These are phyloP conservation scores for Peromyscus attwateri DNA, from an alignment of 2,797 vertebrate species.

Conservation along the genomic window DNA sequence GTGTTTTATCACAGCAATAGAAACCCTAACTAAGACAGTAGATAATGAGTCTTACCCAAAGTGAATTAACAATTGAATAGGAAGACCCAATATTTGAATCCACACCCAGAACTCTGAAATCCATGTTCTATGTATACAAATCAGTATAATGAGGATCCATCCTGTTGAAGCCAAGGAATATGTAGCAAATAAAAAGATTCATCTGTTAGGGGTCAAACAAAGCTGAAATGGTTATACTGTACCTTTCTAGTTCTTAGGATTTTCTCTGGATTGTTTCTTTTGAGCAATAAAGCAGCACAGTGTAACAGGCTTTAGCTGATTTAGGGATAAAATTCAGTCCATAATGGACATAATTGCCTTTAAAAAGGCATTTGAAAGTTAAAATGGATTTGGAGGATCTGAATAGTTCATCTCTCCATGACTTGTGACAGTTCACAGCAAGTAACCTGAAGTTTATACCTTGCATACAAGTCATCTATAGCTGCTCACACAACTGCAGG, in stretches of 20 bases:
- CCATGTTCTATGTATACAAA: background rate
- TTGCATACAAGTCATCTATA: background rate
- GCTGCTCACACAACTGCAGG: background rate
- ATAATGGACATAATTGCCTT: background rate
- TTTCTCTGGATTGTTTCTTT: background rate
- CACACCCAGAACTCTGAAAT: background rate
- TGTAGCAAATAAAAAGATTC: background rate
- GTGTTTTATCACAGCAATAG: background rate
- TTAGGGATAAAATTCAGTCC: background rate
- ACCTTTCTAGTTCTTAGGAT: background rate
- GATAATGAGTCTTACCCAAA: background rate
- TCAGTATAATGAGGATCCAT: background rate
- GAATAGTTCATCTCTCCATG: background rate
- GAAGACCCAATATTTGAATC: background rate
- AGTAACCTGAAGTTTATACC: background rate
- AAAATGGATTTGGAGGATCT: background rate
- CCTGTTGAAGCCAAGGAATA: background rate
- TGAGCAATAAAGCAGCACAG: background rate
- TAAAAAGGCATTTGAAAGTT: background rate
- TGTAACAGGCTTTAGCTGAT: background rate
- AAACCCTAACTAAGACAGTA: background rate
- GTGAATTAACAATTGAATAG: conserved; percentile 6
- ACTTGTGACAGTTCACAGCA: background rate
- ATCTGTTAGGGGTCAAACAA: background rate
- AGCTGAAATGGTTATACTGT: background rate